Conservation (phyloP, 1,140 invertebrate species). For the Drosophila saltans region DNA sequence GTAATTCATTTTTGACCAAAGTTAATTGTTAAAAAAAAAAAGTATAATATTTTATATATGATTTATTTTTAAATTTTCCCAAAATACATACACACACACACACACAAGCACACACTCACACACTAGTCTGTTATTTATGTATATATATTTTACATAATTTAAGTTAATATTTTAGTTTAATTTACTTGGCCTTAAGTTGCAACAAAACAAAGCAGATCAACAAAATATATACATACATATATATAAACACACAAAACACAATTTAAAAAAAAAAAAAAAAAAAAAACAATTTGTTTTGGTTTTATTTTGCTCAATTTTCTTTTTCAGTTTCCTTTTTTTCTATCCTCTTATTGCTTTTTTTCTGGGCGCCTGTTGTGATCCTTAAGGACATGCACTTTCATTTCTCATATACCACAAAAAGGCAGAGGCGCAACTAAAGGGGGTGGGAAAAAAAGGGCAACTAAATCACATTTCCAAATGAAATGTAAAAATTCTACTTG, state of each 20-base stretch:
- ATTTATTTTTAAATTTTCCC: conserved; percentile 50
- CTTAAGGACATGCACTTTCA: conserved; percentile 56
- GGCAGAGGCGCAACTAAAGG: neutral
- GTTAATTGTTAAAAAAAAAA: conserved; percentile 70
- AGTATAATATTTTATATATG: conserved; percentile 46
- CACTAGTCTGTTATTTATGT: conserved; percentile 81
- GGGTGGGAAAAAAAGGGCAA: neutral
- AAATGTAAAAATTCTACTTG: too few relatives aligned
- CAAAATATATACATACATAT: conserved; percentile 38
- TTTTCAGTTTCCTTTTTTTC: neutral
- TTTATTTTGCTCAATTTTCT: conserved; percentile 15
- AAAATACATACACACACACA: conserved; percentile 48
- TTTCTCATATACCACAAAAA: conserved; percentile 40
- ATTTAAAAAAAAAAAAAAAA: conserved; percentile 37
- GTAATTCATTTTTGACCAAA: conserved; percentile 74
- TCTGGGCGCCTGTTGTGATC: conserved; percentile 22
- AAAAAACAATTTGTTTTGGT: conserved; percentile 24
- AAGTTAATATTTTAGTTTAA: conserved; percentile 77
- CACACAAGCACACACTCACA: conserved; percentile 50
- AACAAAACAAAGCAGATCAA: conserved; percentile 57
- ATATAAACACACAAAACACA: conserved; percentile 16
- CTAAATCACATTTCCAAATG: too few relatives aligned
- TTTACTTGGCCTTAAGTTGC: conserved; percentile 80
- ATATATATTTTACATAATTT: conserved; percentile 73
- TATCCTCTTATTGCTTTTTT: neutral